phyloP scores from a whole-genome alignment of 2,797 vertebrate genomes.

The Typhlichthys subterraneus region DNA sequence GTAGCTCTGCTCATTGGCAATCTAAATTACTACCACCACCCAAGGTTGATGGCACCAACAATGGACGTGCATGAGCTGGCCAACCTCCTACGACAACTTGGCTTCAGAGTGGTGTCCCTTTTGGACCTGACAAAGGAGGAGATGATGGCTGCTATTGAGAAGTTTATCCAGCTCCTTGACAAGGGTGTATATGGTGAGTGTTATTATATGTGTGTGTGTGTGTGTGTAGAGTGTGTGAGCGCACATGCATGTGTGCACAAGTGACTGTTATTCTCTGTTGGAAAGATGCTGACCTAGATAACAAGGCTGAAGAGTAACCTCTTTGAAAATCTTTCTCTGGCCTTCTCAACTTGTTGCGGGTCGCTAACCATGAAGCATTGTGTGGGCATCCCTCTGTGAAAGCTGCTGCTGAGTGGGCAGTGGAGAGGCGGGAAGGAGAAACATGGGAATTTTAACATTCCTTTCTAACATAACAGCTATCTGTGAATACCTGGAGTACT shows the following conservation, averaged over 20 bases:
- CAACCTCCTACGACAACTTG: slow-evolving; percentile 80
- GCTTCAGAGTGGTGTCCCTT: slow-evolving; percentile 87
- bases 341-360: slow-evolving; percentile 7
- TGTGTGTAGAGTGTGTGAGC: background rate
- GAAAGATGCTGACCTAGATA: too few species aligned
- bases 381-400: slow-evolving; percentile 3
- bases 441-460: background rate
- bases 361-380: slow-evolving; percentile 23
- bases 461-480: slow-evolving; percentile 20
- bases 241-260: too few species aligned
- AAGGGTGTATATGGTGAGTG: slow-evolving; percentile 85
- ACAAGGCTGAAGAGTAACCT: background rate
- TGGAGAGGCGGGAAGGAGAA: slow-evolving; percentile 22
- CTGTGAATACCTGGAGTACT: slow-evolving; percentile 13
- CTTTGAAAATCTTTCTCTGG: slow-evolving; percentile 12
- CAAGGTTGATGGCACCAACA: slow-evolving; percentile 82
- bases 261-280: too few species aligned
- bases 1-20: slow-evolving; percentile 89
- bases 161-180: slow-evolving; percentile 84
- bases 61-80: slow-evolving; percentile 86
- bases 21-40: slow-evolving; percentile 82
- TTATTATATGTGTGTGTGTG: background rate
- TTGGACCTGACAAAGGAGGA: slow-evolving; percentile 85
- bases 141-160: slow-evolving; percentile 79
- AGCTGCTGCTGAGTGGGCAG: slow-evolving; percentile 13